Evolutionary conservation across 1,140 invertebrate species (phyloP), one percentile per base, ranked within the genome.

Genomic region (Formica exsecta): DNA sequence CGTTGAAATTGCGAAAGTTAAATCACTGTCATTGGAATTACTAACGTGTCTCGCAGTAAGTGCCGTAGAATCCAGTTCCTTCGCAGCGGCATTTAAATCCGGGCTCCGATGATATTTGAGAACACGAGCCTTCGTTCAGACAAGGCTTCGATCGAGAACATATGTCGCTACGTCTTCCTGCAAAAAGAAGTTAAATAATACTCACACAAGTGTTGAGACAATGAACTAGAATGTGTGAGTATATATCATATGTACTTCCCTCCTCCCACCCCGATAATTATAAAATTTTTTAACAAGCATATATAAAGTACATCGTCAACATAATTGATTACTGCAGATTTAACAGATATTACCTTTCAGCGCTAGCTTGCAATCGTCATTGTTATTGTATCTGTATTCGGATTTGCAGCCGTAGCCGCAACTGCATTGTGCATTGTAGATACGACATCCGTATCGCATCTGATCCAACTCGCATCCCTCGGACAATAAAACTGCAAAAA

Each of bases 1-100:
- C 4, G 3, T 7, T 32, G 3, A 32, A 44, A 32, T 64, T 54
- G 6, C 5, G 54, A 59, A 59, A 71, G 3, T 32, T 13, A 41
- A 79, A 7, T 54, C 1, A 1, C 19, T 70, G 64, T 54, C 19
- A 70, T 32, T 62, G 8, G 36, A 19, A 44, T 87, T 89, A 93
- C 91, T 94, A 95, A 97, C 97, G 94, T 95, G 95, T 96, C 90
- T 97, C 96, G 93, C 97, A 98, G 87, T 96, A 95, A 73, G 94
- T 94, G 29, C 97, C 97, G 92, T 96, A 97, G 92, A 95, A 97
- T 66, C 97, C 97, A 61, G 97, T 97, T 76, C 97, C 97, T 91
- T 97, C 96, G 92, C 97, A 98, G 87, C 96, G 95, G 92, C 97
- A 98, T 92, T 96, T 96, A 92, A 95, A 98, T 48, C 96, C 96